Base-by-base conservation (phyloP, 1,140 invertebrate genomes). In the Phortica variegata region DNA sequence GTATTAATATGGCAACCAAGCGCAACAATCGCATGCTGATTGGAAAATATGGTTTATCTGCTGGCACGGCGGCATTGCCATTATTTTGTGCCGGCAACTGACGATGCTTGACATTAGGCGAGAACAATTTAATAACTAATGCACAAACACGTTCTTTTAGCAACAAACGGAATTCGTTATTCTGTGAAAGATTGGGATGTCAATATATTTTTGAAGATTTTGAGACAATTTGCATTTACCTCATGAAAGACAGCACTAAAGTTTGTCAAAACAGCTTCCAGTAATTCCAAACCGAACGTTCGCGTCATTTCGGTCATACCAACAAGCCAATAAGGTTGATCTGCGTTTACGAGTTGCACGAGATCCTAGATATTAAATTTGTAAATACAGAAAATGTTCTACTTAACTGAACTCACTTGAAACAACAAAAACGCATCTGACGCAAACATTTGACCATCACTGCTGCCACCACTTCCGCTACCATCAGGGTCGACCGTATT, bases 91-190 rank as follows among this genome's bases (percentile, higher is more conserved):
- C 76, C 10, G 72, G 77, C 13, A 81, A 78, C 61, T 83, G 90
- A 75, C 87, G 87, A 78, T 89, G 94, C 77, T 93, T 95, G 3
- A 94, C 90, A 75, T 95, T 98, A 12, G 95, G 95, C 8, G 95
- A 98, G 78, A 99, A 98, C 47, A 98, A 77, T 77, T 97, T 95
- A 46, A 99, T 98, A 1, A 99, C 91, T 57, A 99, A 80, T 8
- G 96, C 95, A 77, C 96, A 98, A 0, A 99, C 95, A 56, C 92
- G 83, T 76, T 98, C 96, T 78, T 98, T 98, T 10, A 99, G 74
- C 21, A 99, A 78, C 73, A 97, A 93, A 61, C 88, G 88, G 74
- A 98, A 98, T 77, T 98, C 95, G 21, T 86, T 82, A 78, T 97
- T 93, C 88, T 95, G 84, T 1, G 57, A 68, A 53, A 49, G 52